A percentile compares a stretch with the other conserved stretches of the same genome.
Evolutionary conservation across 92 coral and sea anemone species (phyloP).

Genomic region (Epizoanthus stellaris): DNA sequence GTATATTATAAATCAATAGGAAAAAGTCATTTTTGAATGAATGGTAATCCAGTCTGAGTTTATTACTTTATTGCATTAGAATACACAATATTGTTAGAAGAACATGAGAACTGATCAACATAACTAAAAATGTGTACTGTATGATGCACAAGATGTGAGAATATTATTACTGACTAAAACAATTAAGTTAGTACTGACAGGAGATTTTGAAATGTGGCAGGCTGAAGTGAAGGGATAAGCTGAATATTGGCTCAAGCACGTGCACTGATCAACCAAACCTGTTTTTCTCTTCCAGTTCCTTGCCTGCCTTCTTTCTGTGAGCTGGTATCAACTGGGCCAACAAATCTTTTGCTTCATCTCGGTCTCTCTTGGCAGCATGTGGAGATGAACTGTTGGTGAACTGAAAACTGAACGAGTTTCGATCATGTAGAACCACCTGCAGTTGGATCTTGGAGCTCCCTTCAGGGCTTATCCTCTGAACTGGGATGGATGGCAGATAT

Average conservation of each 20-base stretch:
- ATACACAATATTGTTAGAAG: too few relatives aligned
- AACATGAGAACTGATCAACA: too few relatives aligned
- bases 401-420: conserved; percentile 87
- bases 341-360: conserved; percentile 93
- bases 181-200: too few relatives aligned
- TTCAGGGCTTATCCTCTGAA: conserved; percentile 97
- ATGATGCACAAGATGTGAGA: too few relatives aligned
- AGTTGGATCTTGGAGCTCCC: conserved; percentile 93
- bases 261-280: conserved; percentile 53
- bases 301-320: conserved; percentile 91
- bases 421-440: conserved; percentile 91
- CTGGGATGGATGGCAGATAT: conserved; percentile 43
- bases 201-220: too few relatives aligned
- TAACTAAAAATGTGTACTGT: too few relatives aligned
- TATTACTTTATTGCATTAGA: too few relatives aligned
- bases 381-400: conserved; percentile 71
- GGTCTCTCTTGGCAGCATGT: conserved; percentile 76
- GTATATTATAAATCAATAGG: too few relatives aligned
- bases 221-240: too few relatives aligned
- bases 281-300: conserved; percentile 94
- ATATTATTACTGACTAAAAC: too few relatives aligned
- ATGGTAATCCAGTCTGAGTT: too few relatives aligned
- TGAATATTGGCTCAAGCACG: background rate
- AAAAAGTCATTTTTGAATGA: too few relatives aligned
- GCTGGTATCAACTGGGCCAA: conserved; percentile 97